Base-by-base conservation (phyloP, 2,888 invertebrate genomes). In the Romanomermis culicivorax region DNA sequence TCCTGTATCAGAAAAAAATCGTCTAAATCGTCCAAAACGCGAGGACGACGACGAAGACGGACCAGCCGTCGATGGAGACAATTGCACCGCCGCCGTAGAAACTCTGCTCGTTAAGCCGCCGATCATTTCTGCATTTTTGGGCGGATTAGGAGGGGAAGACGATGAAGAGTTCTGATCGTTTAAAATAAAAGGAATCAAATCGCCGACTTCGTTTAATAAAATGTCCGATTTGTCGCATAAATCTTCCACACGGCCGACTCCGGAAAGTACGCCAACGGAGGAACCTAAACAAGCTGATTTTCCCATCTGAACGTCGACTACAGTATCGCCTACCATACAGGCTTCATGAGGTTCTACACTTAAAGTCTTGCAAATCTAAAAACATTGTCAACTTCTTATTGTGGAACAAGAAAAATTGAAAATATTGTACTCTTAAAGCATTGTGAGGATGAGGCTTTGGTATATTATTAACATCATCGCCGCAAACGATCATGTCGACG, bases 251-350 rank as follows among this genome's bases (percentile, higher is more conserved):
- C 45, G 27, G 1, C 55, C 60, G 7, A 60, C 64, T 26, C 73
- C 73, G 54, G 70, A 70, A 23, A 72, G 61, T 17, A 73, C 72
- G 2, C 71, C 73, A 14, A 73, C 65, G 26, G 67, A 69, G 57
- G 67, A 68, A 25, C 71, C 70, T 17, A 73, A 63, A 24, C 68
- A 65, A 14, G 73, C 72, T 2, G 68, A 65, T 43, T 65, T 63
- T 11, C 69, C 72, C 69, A 73, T 71, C 29, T 68, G 68, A 57
- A 73, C 67, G 60, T 73, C 73, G 1, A 71, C 71, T 43, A 67
- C 63, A 3, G 72, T 72, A 61, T 73, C 73, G 1, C 73, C 73
- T 2, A 73, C 71, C 70, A 73, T 71, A 7, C 68, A 65, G 1
- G 72, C 62, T 42, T 68, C 61, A 62, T 64, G 26, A 1, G 54